These are phyloP conservation scores for Eupithecia subumbrata DNA, from an alignment of 2,888 invertebrate species.

Conservation along the genomic window DNA sequence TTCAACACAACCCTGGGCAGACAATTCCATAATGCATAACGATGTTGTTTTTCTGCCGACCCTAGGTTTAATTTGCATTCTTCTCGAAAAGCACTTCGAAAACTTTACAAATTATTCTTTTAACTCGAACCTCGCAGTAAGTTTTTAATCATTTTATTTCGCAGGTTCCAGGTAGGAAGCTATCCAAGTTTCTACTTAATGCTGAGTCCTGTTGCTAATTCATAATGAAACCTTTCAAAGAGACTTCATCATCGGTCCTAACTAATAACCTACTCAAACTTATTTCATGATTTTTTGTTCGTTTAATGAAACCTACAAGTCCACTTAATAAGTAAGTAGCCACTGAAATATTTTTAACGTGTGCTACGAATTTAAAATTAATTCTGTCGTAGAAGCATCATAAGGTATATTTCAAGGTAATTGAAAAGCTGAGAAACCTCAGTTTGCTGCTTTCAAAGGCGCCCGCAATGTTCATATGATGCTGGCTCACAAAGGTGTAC, in stretches of 20 bases:
- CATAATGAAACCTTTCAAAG: background rate
- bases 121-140: slow-evolving; percentile 34
- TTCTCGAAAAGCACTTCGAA: slow-evolving; percentile 27
- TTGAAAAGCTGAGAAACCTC: slow-evolving; percentile 1
- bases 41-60: slow-evolving; percentile 55
- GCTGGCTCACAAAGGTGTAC: background rate
- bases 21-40: slow-evolving; percentile 57
- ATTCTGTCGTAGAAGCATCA: background rate
- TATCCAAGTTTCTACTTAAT: background rate
- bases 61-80: slow-evolving; percentile 35
- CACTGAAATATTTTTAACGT: background rate
- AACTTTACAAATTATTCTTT: slow-evolving; percentile 41
- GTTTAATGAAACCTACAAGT: background rate
- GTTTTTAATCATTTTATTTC: slow-evolving; percentile 30
- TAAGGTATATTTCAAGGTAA: background rate
- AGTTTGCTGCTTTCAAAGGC: background rate
- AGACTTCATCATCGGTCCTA: background rate
- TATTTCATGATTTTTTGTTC: background rate
- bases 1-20: slow-evolving; percentile 17
- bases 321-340: background rate
- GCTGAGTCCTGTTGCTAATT: background rate
- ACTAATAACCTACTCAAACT: background rate
- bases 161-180: background rate
- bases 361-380: background rate
- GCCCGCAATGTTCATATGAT: background rate